These are phyloP conservation scores for Anastrepha obliqua DNA, from an alignment of 1,140 invertebrate species.

Conservation along the genomic window DNA sequence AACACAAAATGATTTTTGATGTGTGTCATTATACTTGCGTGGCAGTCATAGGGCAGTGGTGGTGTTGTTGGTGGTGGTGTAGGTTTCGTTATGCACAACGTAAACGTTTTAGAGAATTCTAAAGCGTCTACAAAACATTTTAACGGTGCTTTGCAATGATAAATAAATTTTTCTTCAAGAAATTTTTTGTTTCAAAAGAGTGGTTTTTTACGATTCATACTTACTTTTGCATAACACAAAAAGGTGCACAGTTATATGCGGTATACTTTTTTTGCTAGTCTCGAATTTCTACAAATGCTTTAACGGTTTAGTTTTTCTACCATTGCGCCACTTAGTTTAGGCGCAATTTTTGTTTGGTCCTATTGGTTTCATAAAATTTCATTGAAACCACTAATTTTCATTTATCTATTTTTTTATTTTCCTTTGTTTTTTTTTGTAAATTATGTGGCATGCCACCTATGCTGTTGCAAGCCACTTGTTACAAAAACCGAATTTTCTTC, in stretches of 20 bases:
- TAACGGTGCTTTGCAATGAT: constrained; percentile 39
- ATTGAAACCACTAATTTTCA: not conserved
- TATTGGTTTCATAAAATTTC: not conserved
- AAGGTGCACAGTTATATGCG: not conserved
- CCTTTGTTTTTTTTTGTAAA: not conserved
- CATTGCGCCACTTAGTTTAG: not conserved
- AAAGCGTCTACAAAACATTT: not conserved
- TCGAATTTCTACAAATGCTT: constrained; percentile 34
- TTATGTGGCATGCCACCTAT: constrained; percentile 11
- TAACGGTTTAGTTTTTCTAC: constrained; percentile 49
- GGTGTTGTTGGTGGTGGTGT: not conserved
- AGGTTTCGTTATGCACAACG: not conserved
- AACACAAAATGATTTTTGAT: not conserved
- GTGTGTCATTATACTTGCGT: constrained; percentile 14
- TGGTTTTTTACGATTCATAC: not conserved
- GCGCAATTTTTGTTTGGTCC: not conserved
- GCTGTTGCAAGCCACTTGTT: constrained; percentile 28
- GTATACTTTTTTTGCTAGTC: not conserved
- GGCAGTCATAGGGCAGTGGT: not conserved
- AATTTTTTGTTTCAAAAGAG: too few species aligned
- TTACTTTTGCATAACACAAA: not conserved
- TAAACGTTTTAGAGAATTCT: not conserved
- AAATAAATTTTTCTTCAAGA: not conserved
- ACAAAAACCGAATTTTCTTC: constrained; percentile 28
- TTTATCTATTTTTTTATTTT: not conserved